Base-by-base conservation (phyloP, 2,113 vertebrate genomes). In the Notothenia coriiceps region DNA sequence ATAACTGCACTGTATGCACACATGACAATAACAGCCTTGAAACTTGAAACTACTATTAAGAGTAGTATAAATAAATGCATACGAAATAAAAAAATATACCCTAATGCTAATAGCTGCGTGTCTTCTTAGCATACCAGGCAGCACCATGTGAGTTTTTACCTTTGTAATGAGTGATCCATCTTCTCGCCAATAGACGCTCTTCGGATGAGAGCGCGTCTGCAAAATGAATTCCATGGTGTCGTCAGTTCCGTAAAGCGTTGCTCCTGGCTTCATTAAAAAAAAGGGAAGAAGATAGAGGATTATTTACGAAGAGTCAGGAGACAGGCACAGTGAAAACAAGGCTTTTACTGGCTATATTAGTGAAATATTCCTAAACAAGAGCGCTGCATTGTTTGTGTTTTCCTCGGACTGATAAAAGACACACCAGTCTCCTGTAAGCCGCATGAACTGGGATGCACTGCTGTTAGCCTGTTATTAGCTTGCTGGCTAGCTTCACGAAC, bases 171-270 rank as follows among this genome's bases (percentile, higher is more conserved):
- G 76, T 80, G 64, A 72, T 6, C 1, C 77, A 25, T 80, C 50
- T 0, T 20, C 6, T 1, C 0, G 0, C 1, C 0, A 3, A 66
- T 84, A 83, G 11, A 87, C 80, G 66, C 0, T 81, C 85, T 88
- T 73, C 33, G 57, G 0, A 1, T 29, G 6, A 10, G 33, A 40
- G 72, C 20, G 70, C 6, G 79, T 60, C 66, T 57, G 71, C 6
- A 13, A 70, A 79, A 64, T 65, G 70, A 86, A 57, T 60, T 78
- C 82, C 69, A 22, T n/a, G 2, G 18, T 91, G 89, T 83, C 91
- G 92, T 94, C 91, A 93, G 65, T 91, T 94, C 93, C 94, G 95
- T 86, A 57, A 85, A 74, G 46, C 87, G 76, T 71, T 85, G 46
- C 81, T 80, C 43, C 71, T 76, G 88, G 86, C 66, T 80, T 67